Evolutionary conservation across 2,888 invertebrate species (phyloP), one percentile per base, ranked within the genome.

Genomic region (Philaethria dido): DNA sequence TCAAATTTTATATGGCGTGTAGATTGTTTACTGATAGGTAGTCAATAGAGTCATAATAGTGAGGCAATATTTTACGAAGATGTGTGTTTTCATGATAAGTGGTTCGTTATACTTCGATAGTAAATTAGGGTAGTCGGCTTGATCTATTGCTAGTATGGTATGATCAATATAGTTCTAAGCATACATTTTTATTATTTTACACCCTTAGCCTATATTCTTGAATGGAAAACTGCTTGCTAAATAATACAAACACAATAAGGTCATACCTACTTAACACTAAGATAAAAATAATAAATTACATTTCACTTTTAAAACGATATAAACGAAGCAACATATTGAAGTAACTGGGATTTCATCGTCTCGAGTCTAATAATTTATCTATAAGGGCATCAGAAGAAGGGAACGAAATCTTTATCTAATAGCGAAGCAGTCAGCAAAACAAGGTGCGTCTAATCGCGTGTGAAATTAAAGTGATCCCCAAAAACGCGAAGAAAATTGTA

Each of bases 1-100:
- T 59, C 64, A 54, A 66, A 16, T 52, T 62, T 57, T 6, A 9
- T 50, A 45, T 55, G 11, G 18, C 57, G 22, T 57, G 33, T 45
- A 22, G 47, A 29, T 59, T 63, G 54, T 61, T 66, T 42, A 61
- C 39, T 60, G 39, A 70, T 62, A 25, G 52, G 52, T 33, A 67
- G 80, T 84, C 86, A 82, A 92, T 92, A 88, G 89, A 92, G 91
- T 86, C 89, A 90, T 92, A 87, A 88, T 81, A 80, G 85, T 85
- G 84, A 79, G 80, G 75, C 77, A 74, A 75, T 81, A 75, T 78
- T 84, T 82, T 77, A 81, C 78, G 80, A 87, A 85, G 85, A 85
- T 84, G 85, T 88, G 81, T 86, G 77, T 85, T 75, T 85, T 79
- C 74, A 77, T 79, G 82, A 83, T 82, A 78, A 79, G 86, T 86